Evolutionary conservation across 2,888 invertebrate genomes (phyloP), one percentile per base, ranked within the genome.

Genomic region (Meandrusa payeni): DNA sequence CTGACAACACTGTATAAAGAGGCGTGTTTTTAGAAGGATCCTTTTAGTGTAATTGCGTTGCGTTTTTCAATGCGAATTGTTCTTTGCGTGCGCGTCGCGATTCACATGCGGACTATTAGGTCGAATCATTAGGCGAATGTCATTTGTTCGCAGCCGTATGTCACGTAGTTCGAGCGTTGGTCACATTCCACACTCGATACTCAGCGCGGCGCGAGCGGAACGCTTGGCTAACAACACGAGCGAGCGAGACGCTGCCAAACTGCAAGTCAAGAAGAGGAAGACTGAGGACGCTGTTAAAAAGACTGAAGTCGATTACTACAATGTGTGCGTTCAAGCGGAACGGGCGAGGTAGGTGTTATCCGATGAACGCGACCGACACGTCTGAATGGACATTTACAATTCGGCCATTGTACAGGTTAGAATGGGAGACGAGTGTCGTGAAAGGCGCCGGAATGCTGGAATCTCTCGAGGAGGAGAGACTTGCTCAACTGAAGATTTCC

Each of bases 221-320:
- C 69, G 87, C 10, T 55, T 74, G 2, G 49, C 69, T 6, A 64
- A 65, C 42, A 61, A 72, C 6, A 61, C 78, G 6, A 89, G 57
- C 48, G 92, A 92, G 53, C 89, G 91, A 54, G 93, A 93, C 61
- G 91, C 90, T 47, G 91, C 90, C 19, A 92, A 97, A 90, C 78
- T 97, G 66, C 96, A 96, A 75, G 92, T 94, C 46, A 96, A 97
- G 69, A 93, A 96, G 64, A 91, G 93, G 55, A 97, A 97, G 80
- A 94, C 96, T 12, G 96, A 96, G 77, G 96, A 97, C 65, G 92
- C 95, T 2, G 94, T 97, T 19, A 94, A 95, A 66, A 95, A 97
- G 71, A 94, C 96, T 36, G 97, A 97, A 80, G 94, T 95, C 47
- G 97, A 97, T 66, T 98, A 97, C 79, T 97, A 97, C 66, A 95